Evolutionary conservation across 2,113 vertebrate genomes (phyloP).

Genomic region (Vimba vimba): DNA sequence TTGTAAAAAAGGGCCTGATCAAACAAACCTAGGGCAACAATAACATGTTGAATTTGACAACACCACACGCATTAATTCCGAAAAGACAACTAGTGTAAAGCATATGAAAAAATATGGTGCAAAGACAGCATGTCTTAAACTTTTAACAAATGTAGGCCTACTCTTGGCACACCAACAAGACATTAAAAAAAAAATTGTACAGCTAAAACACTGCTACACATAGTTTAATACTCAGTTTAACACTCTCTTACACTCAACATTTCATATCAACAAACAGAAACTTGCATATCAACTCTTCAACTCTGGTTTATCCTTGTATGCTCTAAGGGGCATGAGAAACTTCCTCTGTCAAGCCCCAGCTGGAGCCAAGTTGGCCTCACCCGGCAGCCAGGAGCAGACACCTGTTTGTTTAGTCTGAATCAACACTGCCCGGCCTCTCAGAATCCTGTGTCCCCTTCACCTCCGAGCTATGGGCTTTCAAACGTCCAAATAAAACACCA

Average conservation of each 20-base stretch:
- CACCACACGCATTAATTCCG: too few species aligned
- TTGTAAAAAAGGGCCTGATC: background rate
- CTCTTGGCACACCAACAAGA: background rate
- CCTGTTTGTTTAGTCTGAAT: constrained; percentile 38
- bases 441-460: constrained; percentile 17
- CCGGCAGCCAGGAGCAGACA: constrained; percentile 34
- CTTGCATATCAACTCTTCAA: background rate
- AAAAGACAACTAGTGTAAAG: background rate
- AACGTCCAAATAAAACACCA: background rate
- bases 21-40: background rate
- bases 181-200: background rate
- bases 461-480: background rate
- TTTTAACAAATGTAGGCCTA: background rate
- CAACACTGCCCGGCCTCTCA: constrained; percentile 6
- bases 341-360: constrained; percentile 2
- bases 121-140: background rate
- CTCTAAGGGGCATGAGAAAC: constrained; percentile 9
- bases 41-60: constrained; percentile 1
- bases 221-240: background rate
- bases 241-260: background rate
- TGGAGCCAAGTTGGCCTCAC: constrained; percentile 18
- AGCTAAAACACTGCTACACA: background rate
- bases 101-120: background rate
- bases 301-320: constrained; percentile 14
- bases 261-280: background rate